phyloP scores from a whole-genome alignment of 2,888 invertebrate genomes.

The Lagria hirta region DNA sequence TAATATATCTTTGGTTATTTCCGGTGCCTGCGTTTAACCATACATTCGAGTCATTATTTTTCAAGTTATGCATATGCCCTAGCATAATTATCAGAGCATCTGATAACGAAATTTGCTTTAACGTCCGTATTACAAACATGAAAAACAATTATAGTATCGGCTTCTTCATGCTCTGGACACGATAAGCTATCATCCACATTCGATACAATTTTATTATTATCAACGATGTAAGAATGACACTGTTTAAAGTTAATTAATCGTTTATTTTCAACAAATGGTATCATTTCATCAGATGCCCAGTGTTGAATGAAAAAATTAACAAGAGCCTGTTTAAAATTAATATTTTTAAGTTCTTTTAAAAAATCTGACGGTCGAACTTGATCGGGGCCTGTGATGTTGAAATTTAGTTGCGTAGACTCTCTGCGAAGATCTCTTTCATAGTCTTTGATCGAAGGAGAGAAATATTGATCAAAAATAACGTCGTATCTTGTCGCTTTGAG shows the following conservation, averaged over 20 bases:
- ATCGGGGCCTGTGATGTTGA: slow-evolving; percentile 35
- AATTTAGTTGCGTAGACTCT: slow-evolving; percentile 32
- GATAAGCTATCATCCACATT: no score
- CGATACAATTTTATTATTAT: no score
- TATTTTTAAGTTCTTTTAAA: slow-evolving; percentile 34
- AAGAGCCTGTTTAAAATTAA: slow-evolving; percentile 36
- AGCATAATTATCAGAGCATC: slow-evolving; percentile 35
- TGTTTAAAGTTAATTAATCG: slow-evolving; percentile 25
- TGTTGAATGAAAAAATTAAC: slow-evolving; percentile 37
- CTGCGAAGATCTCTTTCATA: slow-evolving; percentile 32
- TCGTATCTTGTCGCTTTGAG: slow-evolving; percentile 27
- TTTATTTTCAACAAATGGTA: slow-evolving; percentile 36
- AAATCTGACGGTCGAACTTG: slow-evolving; percentile 37
- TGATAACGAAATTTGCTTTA: slow-evolving; percentile 32
- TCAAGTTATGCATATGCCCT: slow-evolving; percentile 32
- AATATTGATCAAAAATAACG: slow-evolving; percentile 34
- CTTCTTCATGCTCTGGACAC: slow-evolving; percentile 31
- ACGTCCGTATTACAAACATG: slow-evolving; percentile 30
- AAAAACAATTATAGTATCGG: slow-evolving; percentile 27
- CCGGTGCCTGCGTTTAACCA: slow-evolving; percentile 32
- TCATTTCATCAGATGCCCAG: slow-evolving; percentile 39
- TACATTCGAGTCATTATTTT: slow-evolving; percentile 29
- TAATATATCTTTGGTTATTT: slow-evolving; percentile 32
- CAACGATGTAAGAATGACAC: no score
- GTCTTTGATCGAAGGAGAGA: slow-evolving; percentile 29